These are phyloP conservation scores for Ranitomeya imitator DNA, from an alignment of 2,113 vertebrate genomes.

Conservation along the genomic window DNA sequence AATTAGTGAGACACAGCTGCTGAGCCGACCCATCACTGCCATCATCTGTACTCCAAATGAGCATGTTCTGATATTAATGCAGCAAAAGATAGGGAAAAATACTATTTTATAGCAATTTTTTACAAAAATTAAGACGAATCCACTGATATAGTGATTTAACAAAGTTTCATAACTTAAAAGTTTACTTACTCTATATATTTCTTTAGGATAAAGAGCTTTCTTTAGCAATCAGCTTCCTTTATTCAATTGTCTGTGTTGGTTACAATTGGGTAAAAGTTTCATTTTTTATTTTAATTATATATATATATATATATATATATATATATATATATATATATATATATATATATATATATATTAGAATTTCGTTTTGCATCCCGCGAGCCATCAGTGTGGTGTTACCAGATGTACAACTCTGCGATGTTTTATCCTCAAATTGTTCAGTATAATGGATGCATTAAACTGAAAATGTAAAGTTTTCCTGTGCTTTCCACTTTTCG, in stretches of 20 bases:
- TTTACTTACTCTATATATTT: neutral
- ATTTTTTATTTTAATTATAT: neutral
- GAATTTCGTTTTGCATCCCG: neutral
- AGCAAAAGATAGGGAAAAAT: too few species aligned
- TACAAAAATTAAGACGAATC: too few species aligned
- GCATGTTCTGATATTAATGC: too few species aligned
- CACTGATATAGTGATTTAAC: too few species aligned
- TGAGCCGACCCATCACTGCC: too few species aligned
- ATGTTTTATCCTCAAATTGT: neutral
- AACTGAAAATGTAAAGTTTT: neutral
- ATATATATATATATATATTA: neutral
- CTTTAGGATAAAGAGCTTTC: neutral
- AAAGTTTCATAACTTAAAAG: too few species aligned
- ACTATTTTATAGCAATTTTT: too few species aligned
- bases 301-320: neutral
- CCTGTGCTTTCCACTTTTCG: neutral
- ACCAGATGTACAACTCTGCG: neutral
- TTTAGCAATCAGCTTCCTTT: neutral
- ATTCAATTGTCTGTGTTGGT: neutral
- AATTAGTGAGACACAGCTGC: too few species aligned
- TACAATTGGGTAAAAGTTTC: neutral
- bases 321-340: neutral
- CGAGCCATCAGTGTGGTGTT: neutral
- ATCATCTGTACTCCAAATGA: too few species aligned
- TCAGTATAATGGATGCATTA: neutral